Percentiles rank a stretch among this genome's conserved stretches.
Conservation (phyloP, 2,113 vertebrate genomes). For the Telmatochromis sp. region DNA sequence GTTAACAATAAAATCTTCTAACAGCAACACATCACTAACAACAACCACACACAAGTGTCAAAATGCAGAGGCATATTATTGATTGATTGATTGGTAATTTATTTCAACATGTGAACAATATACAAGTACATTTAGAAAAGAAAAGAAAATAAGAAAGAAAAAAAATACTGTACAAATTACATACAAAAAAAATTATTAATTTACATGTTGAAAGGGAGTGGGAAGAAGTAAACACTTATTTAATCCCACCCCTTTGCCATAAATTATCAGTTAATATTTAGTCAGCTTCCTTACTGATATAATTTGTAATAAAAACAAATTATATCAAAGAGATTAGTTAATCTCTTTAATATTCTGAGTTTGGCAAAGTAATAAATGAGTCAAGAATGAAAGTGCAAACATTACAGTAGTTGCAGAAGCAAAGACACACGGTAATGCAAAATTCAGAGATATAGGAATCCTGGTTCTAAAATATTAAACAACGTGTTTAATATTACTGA, state of each 20-base stretch:
- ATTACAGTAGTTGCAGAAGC: background rate
- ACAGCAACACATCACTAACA: background rate
- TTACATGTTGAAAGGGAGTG: no score
- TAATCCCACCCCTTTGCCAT: no score
- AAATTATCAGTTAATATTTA: no score
- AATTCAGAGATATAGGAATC: background rate
- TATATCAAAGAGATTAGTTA: background rate
- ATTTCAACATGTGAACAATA: no score
- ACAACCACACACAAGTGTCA: background rate
- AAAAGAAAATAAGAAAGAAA: no score
- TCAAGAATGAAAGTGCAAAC: background rate
- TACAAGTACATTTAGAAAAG: no score
- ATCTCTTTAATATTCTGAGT: background rate
- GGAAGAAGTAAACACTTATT: no score
- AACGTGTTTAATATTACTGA: background rate
- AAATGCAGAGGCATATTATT: background rate
- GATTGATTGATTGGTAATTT: no score
- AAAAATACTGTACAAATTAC: no score
- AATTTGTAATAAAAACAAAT: no score
- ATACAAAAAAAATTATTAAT: no score
- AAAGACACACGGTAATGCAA: background rate
- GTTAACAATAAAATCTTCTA: background rate
- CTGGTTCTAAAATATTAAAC: background rate
- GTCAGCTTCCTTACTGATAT: no score
- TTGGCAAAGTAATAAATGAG: background rate